Conservation (phyloP, 2,113 vertebrate species). For the Pelecanoides urinatrix region DNA sequence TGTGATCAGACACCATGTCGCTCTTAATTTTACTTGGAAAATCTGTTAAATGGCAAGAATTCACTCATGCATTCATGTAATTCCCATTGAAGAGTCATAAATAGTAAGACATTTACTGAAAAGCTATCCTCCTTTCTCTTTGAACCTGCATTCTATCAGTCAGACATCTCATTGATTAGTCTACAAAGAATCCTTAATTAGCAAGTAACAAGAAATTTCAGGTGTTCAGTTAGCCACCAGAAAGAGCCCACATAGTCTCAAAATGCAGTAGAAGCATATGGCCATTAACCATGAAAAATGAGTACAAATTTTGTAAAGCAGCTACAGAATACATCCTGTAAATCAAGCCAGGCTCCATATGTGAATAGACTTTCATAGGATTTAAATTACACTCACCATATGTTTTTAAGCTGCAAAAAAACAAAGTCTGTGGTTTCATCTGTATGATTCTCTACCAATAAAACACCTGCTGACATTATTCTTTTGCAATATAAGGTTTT, state of each 20-base stretch:
- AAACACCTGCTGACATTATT: neutral
- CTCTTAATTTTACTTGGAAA: neutral
- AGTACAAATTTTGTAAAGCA: neutral
- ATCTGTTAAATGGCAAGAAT: neutral
- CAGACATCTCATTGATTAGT: neutral
- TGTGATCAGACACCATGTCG: neutral
- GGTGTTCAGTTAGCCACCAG: slow-evolving; percentile 22
- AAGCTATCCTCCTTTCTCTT: neutral
- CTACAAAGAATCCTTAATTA: slow-evolving; percentile 26
- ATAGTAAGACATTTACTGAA: neutral
- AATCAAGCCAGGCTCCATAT: neutral
- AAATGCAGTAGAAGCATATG: neutral
- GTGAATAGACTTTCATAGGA: neutral
- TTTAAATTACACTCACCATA: neutral
- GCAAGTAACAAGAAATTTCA: slow-evolving; percentile 23
- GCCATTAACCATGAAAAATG: slow-evolving; percentile 27
- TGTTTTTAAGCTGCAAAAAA: neutral
- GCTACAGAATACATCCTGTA: neutral
- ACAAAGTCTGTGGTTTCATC: neutral
- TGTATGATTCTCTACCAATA: neutral
- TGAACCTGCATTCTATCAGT: neutral
- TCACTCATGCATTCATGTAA: neutral
- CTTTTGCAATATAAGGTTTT: neutral
- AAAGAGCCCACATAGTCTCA: neutral
- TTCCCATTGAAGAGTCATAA: neutral